Conservation (phyloP, 2,113 vertebrate genomes). For the Callipepla californica region DNA sequence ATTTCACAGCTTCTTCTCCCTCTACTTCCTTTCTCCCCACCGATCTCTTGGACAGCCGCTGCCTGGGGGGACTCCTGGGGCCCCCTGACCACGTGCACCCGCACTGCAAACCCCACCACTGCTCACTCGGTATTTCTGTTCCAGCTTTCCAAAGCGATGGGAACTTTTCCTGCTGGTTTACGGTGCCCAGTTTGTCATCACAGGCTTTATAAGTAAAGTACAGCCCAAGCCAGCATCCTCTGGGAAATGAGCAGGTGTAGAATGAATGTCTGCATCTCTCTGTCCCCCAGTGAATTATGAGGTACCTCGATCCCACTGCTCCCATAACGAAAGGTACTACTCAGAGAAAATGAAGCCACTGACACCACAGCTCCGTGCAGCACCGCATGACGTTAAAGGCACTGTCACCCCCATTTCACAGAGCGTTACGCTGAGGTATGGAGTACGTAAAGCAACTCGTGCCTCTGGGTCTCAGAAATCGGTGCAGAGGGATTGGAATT, state of each 20-base stretch:
- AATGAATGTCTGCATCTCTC: background rate
- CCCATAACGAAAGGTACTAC: background rate
- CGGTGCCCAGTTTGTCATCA: background rate
- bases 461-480: background rate
- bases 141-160: background rate
- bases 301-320: background rate
- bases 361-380: background rate
- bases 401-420: background rate
- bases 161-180: background rate
- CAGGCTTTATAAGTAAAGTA: background rate
- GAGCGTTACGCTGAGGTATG: background rate
- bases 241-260: background rate
- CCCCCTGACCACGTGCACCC: rapidly evolving
- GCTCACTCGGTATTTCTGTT: background rate
- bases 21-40: background rate
- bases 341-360: background rate
- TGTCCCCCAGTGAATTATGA: rapidly evolving
- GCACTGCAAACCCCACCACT: rapidly evolving
- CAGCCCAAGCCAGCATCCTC: background rate
- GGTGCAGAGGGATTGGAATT: background rate
- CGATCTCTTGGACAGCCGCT: background rate
- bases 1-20: background rate
- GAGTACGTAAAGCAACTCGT: background rate
- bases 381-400: background rate
- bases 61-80: background rate